Evolutionary conservation across 2,888 invertebrate genomes (phyloP), one percentile per base, ranked within the genome.

Genomic region (Clusia tigrina): DNA sequence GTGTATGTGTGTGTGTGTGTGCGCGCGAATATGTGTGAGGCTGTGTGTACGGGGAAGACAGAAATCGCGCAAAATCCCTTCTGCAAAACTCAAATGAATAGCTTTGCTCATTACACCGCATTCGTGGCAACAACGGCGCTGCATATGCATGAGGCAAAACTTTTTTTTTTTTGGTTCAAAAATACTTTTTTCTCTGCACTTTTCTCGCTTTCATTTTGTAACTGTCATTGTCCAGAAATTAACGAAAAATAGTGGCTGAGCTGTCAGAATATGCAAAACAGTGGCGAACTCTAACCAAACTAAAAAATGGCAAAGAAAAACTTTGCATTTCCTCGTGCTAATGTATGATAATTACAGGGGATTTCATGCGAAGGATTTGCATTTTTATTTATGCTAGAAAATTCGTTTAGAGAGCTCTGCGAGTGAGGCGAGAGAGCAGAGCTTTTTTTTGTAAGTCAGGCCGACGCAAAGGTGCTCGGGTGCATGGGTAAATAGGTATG

Each of bases 321-420:
- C 72, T 78, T 76, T 72, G 69, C 73, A 74, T 76, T 78, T 79
- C 74, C 76, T 79, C 76, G 77, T 77, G 77, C 79, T 81, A 82
- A 81, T 81, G 78, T 81, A 79, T 81, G 79, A 81, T 82, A 82
- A 82, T 82, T 81, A 82, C 77, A 79, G 74, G 74, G 74, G 72
- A 78, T 73, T 74, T 71, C 72, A 76, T 74, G 76, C 78, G 71
- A 70, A 71, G 74, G 73, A 77, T 78, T 78, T 78, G 74, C 78
- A 76, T 78, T 79, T 78, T 79, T 75, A 74, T 73, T 73, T 74
- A 74, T 77, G 74, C 74, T 67, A 71, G 68, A 52, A 37, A 73
- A 63, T 69, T 70, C 66, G 48, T 59, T 62, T 48, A 60, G 48
- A 42, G 42, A 6, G n/a, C 10, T 9, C 42, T 48, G 48, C 48